A percentile compares a stretch with the other conserved stretches of the same genome.
Evolutionary conservation across 2,797 vertebrate genomes (phyloP).

Genomic region (Harpagifer antarcticus): DNA sequence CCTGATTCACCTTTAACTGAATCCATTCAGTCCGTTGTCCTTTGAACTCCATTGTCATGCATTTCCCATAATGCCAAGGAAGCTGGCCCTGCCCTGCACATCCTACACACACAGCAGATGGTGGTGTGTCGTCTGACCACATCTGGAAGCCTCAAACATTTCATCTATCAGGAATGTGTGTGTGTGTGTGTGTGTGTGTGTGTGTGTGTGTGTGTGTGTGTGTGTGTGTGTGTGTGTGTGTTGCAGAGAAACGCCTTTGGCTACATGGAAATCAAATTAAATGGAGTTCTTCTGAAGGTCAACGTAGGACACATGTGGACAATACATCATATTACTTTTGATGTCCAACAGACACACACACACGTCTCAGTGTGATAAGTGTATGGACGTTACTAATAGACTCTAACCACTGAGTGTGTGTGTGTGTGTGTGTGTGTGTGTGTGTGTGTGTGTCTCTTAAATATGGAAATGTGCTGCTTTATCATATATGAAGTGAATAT

Average conservation of each 20-base stretch:
- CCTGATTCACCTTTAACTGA: too few relatives aligned
- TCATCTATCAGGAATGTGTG: constrained; percentile 58
- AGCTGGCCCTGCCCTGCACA: not conserved
- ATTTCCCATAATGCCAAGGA: constrained; percentile 19
- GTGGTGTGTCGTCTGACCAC: constrained; percentile 35
- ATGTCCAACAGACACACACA: not conserved
- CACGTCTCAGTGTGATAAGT: not conserved
- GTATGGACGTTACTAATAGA: not conserved
- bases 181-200: constrained; percentile 4
- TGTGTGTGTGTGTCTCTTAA: too few relatives aligned
- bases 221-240: not conserved
- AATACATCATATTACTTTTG: not conserved
- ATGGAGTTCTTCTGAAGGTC: constrained; percentile 56
- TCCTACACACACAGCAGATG: constrained; percentile 24
- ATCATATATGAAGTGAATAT: too few relatives aligned
- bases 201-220: constrained; percentile 3
- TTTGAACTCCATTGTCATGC: not conserved
- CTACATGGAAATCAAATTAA: constrained; percentile 56
- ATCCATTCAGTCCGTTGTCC: not conserved
- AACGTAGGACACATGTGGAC: constrained; percentile 6
- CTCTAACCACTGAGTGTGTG: not conserved
- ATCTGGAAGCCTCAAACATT: constrained; percentile 59
- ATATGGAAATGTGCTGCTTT: too few relatives aligned
- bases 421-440: not conserved
- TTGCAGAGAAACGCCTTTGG: constrained; percentile 38